phyloP scores from a whole-genome alignment of 2,888 invertebrate genomes.

The Isoperla grammatica region DNA sequence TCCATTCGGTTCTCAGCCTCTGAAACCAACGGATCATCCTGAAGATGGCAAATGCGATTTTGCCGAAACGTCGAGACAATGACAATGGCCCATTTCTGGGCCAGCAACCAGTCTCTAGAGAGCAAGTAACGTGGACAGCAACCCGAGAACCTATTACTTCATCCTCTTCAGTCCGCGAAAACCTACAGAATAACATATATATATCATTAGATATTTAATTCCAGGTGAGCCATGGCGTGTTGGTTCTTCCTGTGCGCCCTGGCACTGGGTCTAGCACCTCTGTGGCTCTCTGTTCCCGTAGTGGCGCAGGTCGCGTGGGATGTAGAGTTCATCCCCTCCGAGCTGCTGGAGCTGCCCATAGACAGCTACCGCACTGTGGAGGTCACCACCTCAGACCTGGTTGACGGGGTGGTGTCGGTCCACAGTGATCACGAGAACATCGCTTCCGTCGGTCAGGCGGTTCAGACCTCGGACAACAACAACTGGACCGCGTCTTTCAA shows the following conservation, averaged over 20 bases:
- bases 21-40: no score
- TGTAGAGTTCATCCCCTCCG: constrained; percentile 43
- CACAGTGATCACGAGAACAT: constrained; percentile 5
- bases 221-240: constrained; percentile 57
- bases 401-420: constrained; percentile 15
- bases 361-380: constrained; percentile 43
- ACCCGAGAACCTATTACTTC: no score
- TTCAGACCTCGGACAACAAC: constrained; percentile 31
- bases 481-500: constrained; percentile 42
- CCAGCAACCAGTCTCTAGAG: no score
- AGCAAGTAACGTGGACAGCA: no score
- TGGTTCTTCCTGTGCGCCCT: constrained; percentile 51
- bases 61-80: no score
- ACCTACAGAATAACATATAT: no score
- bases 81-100: no score
- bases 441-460: not conserved
- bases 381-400: constrained; percentile 43
- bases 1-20: no score
- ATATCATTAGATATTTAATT: constrained; percentile 25
- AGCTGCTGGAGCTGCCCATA: constrained; percentile 46
- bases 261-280: constrained; percentile 48
- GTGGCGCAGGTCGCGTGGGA: constrained; percentile 38
- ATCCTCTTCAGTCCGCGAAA: no score
- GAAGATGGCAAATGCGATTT: no score
- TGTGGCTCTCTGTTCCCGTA: constrained; percentile 50